A percentile compares a stretch with the other conserved stretches of the same genome.
Conservation (phyloP, 2,888 invertebrate species). For the Apotomis turbidana region DNA sequence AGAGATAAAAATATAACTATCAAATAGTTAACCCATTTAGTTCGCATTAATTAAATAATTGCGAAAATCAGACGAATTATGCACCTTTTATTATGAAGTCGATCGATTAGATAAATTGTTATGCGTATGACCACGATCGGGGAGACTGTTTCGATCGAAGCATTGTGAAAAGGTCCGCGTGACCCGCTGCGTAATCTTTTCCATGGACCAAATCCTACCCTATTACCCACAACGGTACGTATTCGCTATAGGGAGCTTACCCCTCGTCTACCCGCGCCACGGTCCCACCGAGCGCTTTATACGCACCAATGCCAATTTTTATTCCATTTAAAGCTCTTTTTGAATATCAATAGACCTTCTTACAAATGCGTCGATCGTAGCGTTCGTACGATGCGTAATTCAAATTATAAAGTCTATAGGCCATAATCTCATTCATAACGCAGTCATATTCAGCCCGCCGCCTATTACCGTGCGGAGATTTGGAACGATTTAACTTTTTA, state of each 20-base stretch:
- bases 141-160: constrained; percentile 22
- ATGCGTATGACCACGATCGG: constrained; percentile 18
- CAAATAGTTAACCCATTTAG: too few species aligned
- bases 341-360: constrained; percentile 58
- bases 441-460: constrained; percentile 41
- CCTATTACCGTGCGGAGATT: constrained; percentile 31
- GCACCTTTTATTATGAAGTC: background rate
- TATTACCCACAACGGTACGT: constrained; percentile 60
- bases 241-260: constrained; percentile 59
- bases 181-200: constrained; percentile 59
- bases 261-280: constrained; percentile 42
- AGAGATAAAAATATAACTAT: too few species aligned
- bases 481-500: constrained; percentile 33
- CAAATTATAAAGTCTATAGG: constrained; percentile 48
- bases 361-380: constrained; percentile 50
- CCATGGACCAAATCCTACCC: constrained; percentile 62
- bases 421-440: constrained; percentile 45
- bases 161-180: constrained; percentile 51
- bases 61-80: background rate
- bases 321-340: constrained; percentile 62
- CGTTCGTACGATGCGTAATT: constrained; percentile 47
- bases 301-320: constrained; percentile 57
- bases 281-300: constrained; percentile 42
- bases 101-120: background rate
- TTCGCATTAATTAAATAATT: background rate